These are phyloP conservation scores for Triplophysa bombifrons DNA, from an alignment of 2,797 vertebrate genomes.

Conservation along the genomic window DNA sequence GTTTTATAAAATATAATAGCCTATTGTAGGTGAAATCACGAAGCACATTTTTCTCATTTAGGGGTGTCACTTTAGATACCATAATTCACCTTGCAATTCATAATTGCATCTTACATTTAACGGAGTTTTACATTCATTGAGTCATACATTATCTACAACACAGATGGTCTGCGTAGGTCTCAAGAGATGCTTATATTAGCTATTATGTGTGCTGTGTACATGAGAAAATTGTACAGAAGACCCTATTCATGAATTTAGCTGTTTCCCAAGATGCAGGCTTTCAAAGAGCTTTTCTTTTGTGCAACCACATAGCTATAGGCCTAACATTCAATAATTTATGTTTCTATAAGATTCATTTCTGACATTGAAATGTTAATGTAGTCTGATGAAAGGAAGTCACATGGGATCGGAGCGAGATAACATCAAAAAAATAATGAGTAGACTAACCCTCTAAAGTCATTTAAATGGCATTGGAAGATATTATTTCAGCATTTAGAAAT, in stretches of 20 bases:
- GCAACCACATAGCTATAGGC: neutral
- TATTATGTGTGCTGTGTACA: neutral
- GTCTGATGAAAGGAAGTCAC: neutral
- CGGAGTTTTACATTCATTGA: neutral
- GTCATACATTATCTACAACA: neutral
- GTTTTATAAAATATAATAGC: too few relatives aligned
- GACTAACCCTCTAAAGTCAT: neutral
- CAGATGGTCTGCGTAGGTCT: neutral
- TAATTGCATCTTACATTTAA: neutral
- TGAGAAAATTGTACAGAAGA: neutral
- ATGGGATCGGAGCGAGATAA: neutral
- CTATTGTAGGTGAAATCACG: neutral
- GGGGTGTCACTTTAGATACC: neutral
- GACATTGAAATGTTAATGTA: neutral
- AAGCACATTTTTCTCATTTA: neutral
- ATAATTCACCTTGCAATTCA: neutral
- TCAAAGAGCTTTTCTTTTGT: neutral
- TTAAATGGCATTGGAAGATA: neutral
- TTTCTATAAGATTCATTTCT: neutral
- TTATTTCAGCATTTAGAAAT: neutral
- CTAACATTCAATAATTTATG: neutral
- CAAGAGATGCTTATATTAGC: neutral
- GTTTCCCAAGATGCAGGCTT: neutral
- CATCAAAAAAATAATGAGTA: neutral
- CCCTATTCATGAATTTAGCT: neutral